Base-by-base conservation (phyloP, 2,113 vertebrate genomes). In the Cyprinodon tularosa region DNA sequence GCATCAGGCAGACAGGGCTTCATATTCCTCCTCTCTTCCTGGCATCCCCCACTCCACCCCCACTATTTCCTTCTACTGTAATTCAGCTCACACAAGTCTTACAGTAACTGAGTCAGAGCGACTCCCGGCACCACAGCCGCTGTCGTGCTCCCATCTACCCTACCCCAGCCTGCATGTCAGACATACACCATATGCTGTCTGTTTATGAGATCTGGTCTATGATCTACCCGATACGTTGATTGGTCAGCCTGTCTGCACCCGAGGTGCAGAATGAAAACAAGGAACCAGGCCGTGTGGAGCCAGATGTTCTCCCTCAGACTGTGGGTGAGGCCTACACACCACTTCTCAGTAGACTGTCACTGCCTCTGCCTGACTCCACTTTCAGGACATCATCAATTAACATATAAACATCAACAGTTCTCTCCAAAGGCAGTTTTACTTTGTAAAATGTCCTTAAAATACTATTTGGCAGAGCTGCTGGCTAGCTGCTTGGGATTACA, bases 1-100 rank as follows among this genome's bases (percentile, higher is more conserved):
- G 83, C 85, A 83, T 91, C 86, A 91, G 84, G 82, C 91, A 92
- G 88, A 89, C 91, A 81, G 61, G 42, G 82, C 86, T 86, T 76
- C 63, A 57, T 82, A 89, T 88, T 85, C 85, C 78, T 74, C 81
- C 88, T 74, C 44, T 81, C 84, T 89, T 93, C 88, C 91, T 77
- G 86, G 74, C 81, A 77, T 12, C 22, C 70, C 78, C 78, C 68
- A 73, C 83, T 45, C 70, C 70, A 48, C 78, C 80, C 78, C 81
- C 72, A 70, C 67, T 15, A 3, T 73, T 77, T 77, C 80, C 81
- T 81, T 82, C 68, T 76, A n/a, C n/a, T n/a, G n/a, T n/a, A 65
- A 63, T 75, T 81, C 62, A 53, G 70, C 76, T 71, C 76, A 78
- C 86, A 73, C 61, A 75, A 68, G 67, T 74, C 66, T 68, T 69